Evolutionary conservation across 2,888 invertebrate genomes (phyloP), one percentile per base, ranked within the genome.

Genomic region (Sarcophaga subvicina): DNA sequence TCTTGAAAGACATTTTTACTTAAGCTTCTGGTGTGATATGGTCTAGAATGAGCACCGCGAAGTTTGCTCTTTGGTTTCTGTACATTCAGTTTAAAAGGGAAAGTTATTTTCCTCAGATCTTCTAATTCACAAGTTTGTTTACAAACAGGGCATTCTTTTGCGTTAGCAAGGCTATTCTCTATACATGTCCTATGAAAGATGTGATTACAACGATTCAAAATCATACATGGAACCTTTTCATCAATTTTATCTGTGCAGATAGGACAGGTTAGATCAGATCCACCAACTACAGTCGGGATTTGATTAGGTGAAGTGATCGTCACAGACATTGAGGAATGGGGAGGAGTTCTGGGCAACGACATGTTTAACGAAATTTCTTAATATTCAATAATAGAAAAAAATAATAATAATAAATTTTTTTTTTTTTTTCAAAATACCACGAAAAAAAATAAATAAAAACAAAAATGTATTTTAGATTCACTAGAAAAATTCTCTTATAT

Each of bases 161-260:
- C 64, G 17, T 27, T 27, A 17, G 12, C 8, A 14, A 75, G 25
- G 22, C 17, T 12, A 37, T 64, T 75, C 20, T 75, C 75, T 10
- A 75, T 75, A 20, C 75, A 75, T n/a, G 75, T 10, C 27, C 75
- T 62, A 22, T 75, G 64, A 54, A 75, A 75, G 25, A n/a, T 22
- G 22, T 75, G 75, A 20, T 17, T 22, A 49, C 75, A 75, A 25
- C 54, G 20, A 49, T 25, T 75, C 10, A 75, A 10, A 8, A 63
- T 66, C 47, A 75, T 47, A 25, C 75, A 76, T 5, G 63, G 64
- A 27, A 37, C 54, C 4, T 76, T 76, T 49, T 76, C 66, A 8
- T 63, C 49, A 66, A 75, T 64, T 47, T 17, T 22, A 22, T 49
- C 14, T 8, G 12, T 22, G 25, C 75, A 64, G 27, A 76, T 20